Evolutionary conservation across 1,140 invertebrate species (phyloP), one percentile per base, ranked within the genome.

Genomic region (Plodia interpunctella): DNA sequence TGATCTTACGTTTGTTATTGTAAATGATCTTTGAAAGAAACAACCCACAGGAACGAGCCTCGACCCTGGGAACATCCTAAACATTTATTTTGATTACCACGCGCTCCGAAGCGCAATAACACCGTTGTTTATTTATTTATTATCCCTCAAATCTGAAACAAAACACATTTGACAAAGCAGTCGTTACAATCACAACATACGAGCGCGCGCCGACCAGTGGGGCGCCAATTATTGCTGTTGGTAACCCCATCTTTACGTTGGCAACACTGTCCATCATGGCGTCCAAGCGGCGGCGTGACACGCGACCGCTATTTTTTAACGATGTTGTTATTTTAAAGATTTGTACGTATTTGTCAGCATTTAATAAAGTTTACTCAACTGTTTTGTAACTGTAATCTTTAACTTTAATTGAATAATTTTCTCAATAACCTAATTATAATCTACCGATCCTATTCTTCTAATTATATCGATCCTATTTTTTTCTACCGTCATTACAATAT

Each of bases 101-200:
- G 38, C 38, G 38, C 38, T n/a, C 38, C 38, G 38, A 15, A 44
- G 13, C 15, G 13, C 38, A 44, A 44, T 44, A 44, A 44, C 38
- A 44, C 15, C 38, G 38, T 17, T 44, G 38, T 44, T 44, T 44
- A 44, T 44, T 44, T 44, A 44, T 44, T 44, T 44, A 44, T 44
- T 44, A 44, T 44, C 38, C 38, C 38, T 44, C 38, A 44, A 44
- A 44, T 44, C 15, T 44, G 38, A 44, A 44, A 44, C 38, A 44
- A 44, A 44, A 44, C 13, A 15, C 38, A 44, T 44, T 44, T n/a
- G 38, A 44, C 38, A 44, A 44, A 44, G 38, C 38, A 44, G 38
- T 44, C 38, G 38, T 44, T 44, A 44, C 38, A 44, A 44, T 44
- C 38, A 44, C 38, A 44, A 44, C 38, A 44, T 15, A 15, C 38